Evolutionary conservation across 2,113 vertebrate genomes (phyloP).

Genomic region (Canis aureus): DNA sequence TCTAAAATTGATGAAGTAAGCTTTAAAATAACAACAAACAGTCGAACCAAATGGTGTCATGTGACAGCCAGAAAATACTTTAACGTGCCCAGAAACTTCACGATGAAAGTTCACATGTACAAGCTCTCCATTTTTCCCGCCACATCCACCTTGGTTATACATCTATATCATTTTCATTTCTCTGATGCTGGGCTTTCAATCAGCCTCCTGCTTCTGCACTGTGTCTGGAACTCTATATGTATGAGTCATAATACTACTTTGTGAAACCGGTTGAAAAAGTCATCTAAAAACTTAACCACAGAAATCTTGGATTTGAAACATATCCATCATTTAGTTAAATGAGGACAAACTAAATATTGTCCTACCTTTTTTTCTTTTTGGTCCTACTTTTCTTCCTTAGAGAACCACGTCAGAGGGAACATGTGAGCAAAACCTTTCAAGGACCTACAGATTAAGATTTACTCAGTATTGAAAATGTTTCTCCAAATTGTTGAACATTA

Average conservation of each 20-base stretch:
- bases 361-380: background rate
- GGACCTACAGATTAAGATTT: background rate
- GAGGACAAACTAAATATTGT: background rate
- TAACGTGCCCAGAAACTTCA: constrained; percentile 42
- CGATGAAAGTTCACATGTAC: background rate
- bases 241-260: constrained; percentile 9
- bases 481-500: constrained; percentile 19
- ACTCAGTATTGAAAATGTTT: background rate
- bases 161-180: background rate
- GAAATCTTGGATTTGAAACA: constrained; percentile 13
- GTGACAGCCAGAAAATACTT: constrained; percentile 12
- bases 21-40: constrained; percentile 42
- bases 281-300: constrained; percentile 19
- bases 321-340: constrained; percentile 17
- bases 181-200: background rate
- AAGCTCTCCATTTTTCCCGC: background rate
- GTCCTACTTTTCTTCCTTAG: constrained; percentile 18
- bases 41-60: background rate
- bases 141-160: background rate
- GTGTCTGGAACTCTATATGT: background rate
- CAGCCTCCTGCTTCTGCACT: background rate
- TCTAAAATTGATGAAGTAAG: constrained; percentile 21
- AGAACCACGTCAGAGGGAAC: background rate
- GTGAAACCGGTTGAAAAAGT: constrained; percentile 45
- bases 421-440: background rate